Conservation (phyloP, 1,140 invertebrate species). For the Trachymyrmex cornetzi region DNA sequence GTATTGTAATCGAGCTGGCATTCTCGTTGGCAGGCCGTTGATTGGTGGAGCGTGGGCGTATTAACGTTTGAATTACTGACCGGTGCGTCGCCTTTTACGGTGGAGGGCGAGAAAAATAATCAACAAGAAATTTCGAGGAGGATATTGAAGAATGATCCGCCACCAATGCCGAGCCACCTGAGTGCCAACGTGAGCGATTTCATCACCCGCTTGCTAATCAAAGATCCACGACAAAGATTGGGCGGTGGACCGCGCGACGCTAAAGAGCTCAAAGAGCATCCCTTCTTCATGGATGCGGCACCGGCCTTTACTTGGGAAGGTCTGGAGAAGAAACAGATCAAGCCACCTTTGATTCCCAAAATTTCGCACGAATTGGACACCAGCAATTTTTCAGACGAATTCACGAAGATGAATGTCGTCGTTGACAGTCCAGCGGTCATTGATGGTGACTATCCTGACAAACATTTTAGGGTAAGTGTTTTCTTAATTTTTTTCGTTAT, state of each 20-base stretch:
- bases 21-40: slow-evolving; percentile 92
- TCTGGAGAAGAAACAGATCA: slow-evolving; percentile 90
- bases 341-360: slow-evolving; percentile 93
- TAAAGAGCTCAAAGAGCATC: slow-evolving; percentile 94
- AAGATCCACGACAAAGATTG: slow-evolving; percentile 94
- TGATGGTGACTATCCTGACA: slow-evolving; percentile 92
- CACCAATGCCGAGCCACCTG: slow-evolving; percentile 93
- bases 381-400: slow-evolving; percentile 98
- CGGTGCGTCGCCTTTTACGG: slow-evolving; percentile 98
- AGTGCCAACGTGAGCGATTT: slow-evolving; percentile 89
- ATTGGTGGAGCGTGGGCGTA: slow-evolving; percentile 99
- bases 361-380: slow-evolving; percentile 95
- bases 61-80: slow-evolving; percentile 98
- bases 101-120: slow-evolving; percentile 96
- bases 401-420: slow-evolving; percentile 95
- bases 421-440: slow-evolving; percentile 96
- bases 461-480: slow-evolving; percentile 92
- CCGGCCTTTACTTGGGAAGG: slow-evolving; percentile 90
- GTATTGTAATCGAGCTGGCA: neutral
- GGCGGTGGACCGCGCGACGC: slow-evolving; percentile 94
- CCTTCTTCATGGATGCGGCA: slow-evolving; percentile 91
- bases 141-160: slow-evolving; percentile 93
- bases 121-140: slow-evolving; percentile 97
- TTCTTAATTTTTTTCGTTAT: neutral
- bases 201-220: slow-evolving; percentile 93